phyloP scores from a whole-genome alignment of 2,888 invertebrate genomes.

The Drosophila mulleri region DNA sequence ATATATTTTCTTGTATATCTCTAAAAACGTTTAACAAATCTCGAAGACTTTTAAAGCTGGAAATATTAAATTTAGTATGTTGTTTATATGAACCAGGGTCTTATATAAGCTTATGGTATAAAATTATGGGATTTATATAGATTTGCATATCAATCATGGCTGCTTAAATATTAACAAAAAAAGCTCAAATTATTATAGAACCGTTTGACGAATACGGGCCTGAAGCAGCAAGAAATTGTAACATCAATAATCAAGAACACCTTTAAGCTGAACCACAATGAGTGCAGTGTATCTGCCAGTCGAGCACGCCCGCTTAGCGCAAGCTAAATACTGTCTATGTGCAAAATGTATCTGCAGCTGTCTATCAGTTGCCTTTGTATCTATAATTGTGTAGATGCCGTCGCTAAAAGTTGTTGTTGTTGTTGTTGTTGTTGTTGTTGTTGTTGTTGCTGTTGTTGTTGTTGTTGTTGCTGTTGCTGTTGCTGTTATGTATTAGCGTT shows the following conservation, averaged over 20 bases:
- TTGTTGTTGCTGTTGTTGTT: slow-evolving; percentile 62
- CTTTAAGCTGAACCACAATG: too few species aligned
- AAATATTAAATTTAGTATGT: background rate
- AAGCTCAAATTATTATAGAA: background rate
- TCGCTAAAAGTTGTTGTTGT: slow-evolving; percentile 20
- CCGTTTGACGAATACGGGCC: too few species aligned
- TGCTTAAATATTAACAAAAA: too few species aligned
- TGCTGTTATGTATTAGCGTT: slow-evolving; percentile 77
- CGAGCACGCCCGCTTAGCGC: background rate
- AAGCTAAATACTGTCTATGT: slow-evolving; percentile 1
- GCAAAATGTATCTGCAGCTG: slow-evolving; percentile 59
- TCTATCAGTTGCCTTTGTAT: slow-evolving; percentile 52
- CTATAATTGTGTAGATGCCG: slow-evolving; percentile 33
- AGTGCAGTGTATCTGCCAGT: background rate
- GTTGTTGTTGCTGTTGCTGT: slow-evolving; percentile 59
- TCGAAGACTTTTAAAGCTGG: background rate
- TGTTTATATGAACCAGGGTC: background rate
- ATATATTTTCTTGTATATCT: background rate
- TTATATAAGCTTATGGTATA: background rate
- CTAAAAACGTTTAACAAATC: background rate
- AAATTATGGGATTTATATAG: background rate
- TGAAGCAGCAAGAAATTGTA: too few species aligned
- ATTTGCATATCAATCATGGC: background rate
- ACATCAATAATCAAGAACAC: too few species aligned
- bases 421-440: slow-evolving; percentile 57